Evolutionary conservation across 30 jellyfish, hydroid and myxozoan species (phyloP), one percentile per base, ranked within the genome.

Genomic region (Hydractinia echinata): DNA sequence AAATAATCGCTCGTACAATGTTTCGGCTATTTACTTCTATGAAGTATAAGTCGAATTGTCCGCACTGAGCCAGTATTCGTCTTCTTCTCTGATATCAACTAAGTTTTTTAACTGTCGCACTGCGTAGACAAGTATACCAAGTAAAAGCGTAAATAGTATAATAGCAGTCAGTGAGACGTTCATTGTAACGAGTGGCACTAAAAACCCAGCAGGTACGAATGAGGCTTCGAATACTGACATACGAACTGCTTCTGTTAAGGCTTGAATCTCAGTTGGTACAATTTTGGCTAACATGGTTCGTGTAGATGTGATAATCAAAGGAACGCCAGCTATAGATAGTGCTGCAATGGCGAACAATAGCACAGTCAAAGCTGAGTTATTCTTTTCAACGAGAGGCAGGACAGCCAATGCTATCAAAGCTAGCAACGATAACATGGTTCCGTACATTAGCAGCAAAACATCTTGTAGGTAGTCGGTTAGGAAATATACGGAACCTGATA

Each of bases 271-370:
- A 8, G 85, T 52, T 10, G 85, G 85, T 19, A 77, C 85, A 19
- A 77, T 44, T 14, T 77, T 77, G 76, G 85, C 85, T 9, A 77
- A 60, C 85, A 77, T 77, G 76, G 85, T 54, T 61, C 85, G 44
- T 11, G 85, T 77, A 10, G 85, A 77, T 56, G 85, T 77, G 76
- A 77, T 77, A 56, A 77, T 77, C 55, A 77, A 54, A 21, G 85
- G 85, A 53, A 77, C 85, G 55, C 85, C 85, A 48, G 85, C 55
- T 11, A 77, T 77, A 30, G 85, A 77, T 51, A 77, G 85, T 14
- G 62, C 53, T 16, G 85, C 74, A 21, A 77, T 60, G 55, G 53
- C 52, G 53, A 77, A 77, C 5, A 77, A 6, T n/a, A 54, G 20
- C 5, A 51, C 85, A 5, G 79, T 77, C 55, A 61, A 18, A 18